Conservation (phyloP, 2,888 invertebrate species). For the Cinara cedri region DNA sequence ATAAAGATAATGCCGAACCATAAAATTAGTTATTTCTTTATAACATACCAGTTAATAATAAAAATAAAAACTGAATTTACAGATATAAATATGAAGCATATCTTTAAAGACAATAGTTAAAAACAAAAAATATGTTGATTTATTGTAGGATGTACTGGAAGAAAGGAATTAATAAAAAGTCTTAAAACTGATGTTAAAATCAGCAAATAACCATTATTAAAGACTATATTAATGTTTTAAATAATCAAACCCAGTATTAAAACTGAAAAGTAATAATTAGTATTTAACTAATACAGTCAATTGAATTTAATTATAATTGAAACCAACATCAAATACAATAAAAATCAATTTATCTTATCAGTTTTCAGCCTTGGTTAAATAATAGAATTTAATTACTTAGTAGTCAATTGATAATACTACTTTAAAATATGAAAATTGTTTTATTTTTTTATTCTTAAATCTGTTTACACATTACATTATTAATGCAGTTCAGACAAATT, state of each 20-base stretch:
- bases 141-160: too few species aligned
- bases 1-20: neutral
- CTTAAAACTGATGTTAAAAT: too few species aligned
- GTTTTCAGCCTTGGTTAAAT: too few species aligned
- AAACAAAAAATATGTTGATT: neutral
- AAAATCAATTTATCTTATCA: too few species aligned
- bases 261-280: too few species aligned
- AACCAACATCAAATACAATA: too few species aligned
- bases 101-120: neutral
- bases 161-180: too few species aligned
- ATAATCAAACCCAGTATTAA: too few species aligned
- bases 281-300: too few species aligned
- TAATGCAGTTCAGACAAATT: conserved; percentile 39
- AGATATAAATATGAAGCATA: neutral
- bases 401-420: neutral
- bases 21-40: neutral
- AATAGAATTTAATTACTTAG: neutral
- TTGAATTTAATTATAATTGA: too few species aligned
- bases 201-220: too few species aligned
- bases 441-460: conserved; percentile 40
- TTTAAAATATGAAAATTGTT: conserved; percentile 23
- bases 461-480: conserved; percentile 39
- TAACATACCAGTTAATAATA: neutral
- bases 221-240: too few species aligned
- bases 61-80: neutral